A percentile compares a stretch with the other conserved stretches of the same genome.
These are phyloP conservation scores for Drosophila prolongata DNA, from an alignment of 2,888 invertebrate species.

Conservation along the genomic window DNA sequence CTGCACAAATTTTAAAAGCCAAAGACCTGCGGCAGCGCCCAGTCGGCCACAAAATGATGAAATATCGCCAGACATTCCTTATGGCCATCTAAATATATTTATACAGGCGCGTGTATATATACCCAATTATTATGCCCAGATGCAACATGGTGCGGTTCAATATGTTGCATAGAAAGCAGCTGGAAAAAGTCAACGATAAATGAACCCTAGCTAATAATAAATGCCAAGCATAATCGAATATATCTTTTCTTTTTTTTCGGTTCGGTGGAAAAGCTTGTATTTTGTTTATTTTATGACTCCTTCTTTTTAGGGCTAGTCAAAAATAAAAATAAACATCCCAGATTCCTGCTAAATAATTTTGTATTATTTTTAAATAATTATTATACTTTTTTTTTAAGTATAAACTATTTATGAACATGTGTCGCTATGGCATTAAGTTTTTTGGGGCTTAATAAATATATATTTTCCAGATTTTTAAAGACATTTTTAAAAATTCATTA, in stretches of 20 bases:
- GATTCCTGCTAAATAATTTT: no score
- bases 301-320: no score
- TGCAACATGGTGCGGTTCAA: slow-evolving; percentile 64
- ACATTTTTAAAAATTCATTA: no score
- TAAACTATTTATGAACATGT: no score
- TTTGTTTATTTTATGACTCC: background rate
- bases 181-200: slow-evolving; percentile 34
- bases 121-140: slow-evolving; percentile 77
- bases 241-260: background rate
- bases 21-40: slow-evolving; percentile 4
- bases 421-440: no score
- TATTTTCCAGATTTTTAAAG: no score
- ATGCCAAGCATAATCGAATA: slow-evolving; percentile 53
- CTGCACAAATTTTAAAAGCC: slow-evolving; percentile 32
- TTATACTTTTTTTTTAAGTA: no score
- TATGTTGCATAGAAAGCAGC: slow-evolving; percentile 64
- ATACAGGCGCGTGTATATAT: slow-evolving; percentile 11
- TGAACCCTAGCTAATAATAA: slow-evolving; percentile 68
- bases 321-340: no score
- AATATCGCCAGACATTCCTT: slow-evolving; percentile 13
- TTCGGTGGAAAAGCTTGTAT: background rate
- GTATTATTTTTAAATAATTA: no score
- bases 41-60: slow-evolving; percentile 13
- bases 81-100: slow-evolving; percentile 25
- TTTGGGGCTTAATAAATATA: no score